Evolutionary conservation across 2,888 invertebrate genomes (phyloP).

Genomic region (Vanessa cardui): DNA sequence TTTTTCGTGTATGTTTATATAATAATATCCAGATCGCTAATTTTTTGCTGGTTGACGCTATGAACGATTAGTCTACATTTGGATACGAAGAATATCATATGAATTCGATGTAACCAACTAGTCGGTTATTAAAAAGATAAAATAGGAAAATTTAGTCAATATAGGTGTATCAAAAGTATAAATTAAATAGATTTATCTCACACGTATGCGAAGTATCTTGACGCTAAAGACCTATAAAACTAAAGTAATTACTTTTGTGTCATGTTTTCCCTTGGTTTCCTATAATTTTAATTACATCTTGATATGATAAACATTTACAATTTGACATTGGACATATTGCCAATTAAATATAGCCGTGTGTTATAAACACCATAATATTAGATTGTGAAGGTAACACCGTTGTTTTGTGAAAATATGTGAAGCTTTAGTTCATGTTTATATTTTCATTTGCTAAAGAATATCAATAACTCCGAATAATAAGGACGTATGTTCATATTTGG

Average conservation of each 20-base stretch:
- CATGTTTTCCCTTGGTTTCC: slow-evolving; percentile 32
- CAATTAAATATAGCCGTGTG: slow-evolving; percentile 34
- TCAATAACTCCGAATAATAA: not conserved
- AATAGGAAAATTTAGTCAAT: too few relatives aligned
- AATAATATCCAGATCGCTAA: too few relatives aligned
- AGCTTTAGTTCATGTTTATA: not conserved
- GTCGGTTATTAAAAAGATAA: too few relatives aligned
- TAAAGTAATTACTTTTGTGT: slow-evolving; percentile 22
- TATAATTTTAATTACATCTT: slow-evolving; percentile 38
- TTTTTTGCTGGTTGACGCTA: too few relatives aligned
- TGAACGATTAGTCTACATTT: too few relatives aligned
- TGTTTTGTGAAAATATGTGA: not conserved
- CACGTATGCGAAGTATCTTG: too few relatives aligned
- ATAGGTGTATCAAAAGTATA: too few relatives aligned
- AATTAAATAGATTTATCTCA: too few relatives aligned
- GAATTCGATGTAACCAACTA: too few relatives aligned
- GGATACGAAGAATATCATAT: too few relatives aligned
- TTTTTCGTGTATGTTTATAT: too few relatives aligned
- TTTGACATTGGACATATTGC: slow-evolving; percentile 41
- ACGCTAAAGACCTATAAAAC: slow-evolving; percentile 6
- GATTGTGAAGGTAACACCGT: slow-evolving; percentile 9
- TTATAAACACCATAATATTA: slow-evolving; percentile 21
- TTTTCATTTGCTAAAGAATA: not conserved
- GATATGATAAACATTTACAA: slow-evolving; percentile 40
- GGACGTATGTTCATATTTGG: not conserved